Base-by-base conservation (phyloP, 2,113 vertebrate genomes). In the Crotalus viridis region DNA sequence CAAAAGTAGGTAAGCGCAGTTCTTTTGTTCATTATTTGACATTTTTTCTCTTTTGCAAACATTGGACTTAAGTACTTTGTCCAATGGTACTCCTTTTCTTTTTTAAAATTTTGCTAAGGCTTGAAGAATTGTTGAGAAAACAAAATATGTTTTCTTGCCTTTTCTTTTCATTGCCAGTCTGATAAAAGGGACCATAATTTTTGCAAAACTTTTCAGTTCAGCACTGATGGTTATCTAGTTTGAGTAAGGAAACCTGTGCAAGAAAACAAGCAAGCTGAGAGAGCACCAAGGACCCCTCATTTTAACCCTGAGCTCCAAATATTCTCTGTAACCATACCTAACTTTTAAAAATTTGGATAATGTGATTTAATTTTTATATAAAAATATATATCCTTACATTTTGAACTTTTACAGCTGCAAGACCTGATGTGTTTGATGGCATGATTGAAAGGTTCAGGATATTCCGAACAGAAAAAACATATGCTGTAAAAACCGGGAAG, bases 401-500 rank as follows among this genome's bases (percentile, higher is more conserved):
- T 94, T 15, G 10, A 90, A 89, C 8, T 48, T 81, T 95, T 85
- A 15, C 97, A 98, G 98, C 98, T 0, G 97, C 96, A 48, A 98
- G 98, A 69, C 96, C 97, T 0, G 98, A 99, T 0, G 5, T 97
- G 57, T 97, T 94, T 94, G 98, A 96, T 57, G 95, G 98, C 74
- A 97, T 98, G 0, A 97, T 98, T 10, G 99, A 99, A 94, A 97
- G 98, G 87, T 99, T 99, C 94, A 98, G 99, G n/a, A 99, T 99
- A 90, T 99, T 99, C 97, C 98, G 99, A 17, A 99, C 99, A 0
- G 99, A 99, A 95, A 99, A 99, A 96, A 99, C 99, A 0, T 99
- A 99, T 0, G 97, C 98, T 0, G 99, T 99, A 91, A 98, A 98
- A 88, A 48, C 97, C 0, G 99, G 99, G 26, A 98, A 98, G 90